Conservation (phyloP, 2,888 invertebrate genomes). For the Drosophila kuntzei region DNA sequence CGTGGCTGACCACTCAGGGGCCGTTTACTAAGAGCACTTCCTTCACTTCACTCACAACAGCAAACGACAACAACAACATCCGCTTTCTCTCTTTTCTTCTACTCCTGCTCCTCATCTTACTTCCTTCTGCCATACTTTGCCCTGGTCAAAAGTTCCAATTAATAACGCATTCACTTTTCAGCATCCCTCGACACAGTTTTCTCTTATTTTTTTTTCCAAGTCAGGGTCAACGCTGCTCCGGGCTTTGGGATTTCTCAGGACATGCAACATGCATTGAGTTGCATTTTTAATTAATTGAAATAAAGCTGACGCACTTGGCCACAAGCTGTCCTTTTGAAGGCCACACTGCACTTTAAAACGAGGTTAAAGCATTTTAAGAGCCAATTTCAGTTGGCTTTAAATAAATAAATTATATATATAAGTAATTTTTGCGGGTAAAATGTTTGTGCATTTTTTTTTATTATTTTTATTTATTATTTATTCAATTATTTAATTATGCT, state of each 20-base stretch:
- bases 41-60: conserved; percentile 33
- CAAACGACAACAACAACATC: conserved; percentile 8
- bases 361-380: conserved; percentile 37
- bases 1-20: conserved; percentile 65
- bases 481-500: background rate
- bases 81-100: background rate
- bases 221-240: conserved; percentile 46
- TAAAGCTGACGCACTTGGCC: conserved; percentile 55
- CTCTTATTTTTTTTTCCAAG: conserved; percentile 12
- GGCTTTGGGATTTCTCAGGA: conserved; percentile 36
- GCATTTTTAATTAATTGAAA: conserved; percentile 75
- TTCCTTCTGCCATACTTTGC: conserved; percentile 20
- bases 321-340: conserved; percentile 44
- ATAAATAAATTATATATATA: conserved; percentile 9
- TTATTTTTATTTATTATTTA: conserved; percentile 2
- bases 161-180: conserved; percentile 53
- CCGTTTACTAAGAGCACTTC: conserved; percentile 44
- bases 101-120: background rate
- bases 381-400: conserved; percentile 28
- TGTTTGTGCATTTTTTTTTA: background rate
- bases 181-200: conserved; percentile 57
- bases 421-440: conserved; percentile 6
- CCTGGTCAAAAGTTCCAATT: conserved; percentile 50
- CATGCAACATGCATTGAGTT: conserved; percentile 65
- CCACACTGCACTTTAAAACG: conserved; percentile 35